These are phyloP conservation scores for Condylostylus longicornis DNA, from an alignment of 1,140 invertebrate genomes.

Conservation along the genomic window DNA sequence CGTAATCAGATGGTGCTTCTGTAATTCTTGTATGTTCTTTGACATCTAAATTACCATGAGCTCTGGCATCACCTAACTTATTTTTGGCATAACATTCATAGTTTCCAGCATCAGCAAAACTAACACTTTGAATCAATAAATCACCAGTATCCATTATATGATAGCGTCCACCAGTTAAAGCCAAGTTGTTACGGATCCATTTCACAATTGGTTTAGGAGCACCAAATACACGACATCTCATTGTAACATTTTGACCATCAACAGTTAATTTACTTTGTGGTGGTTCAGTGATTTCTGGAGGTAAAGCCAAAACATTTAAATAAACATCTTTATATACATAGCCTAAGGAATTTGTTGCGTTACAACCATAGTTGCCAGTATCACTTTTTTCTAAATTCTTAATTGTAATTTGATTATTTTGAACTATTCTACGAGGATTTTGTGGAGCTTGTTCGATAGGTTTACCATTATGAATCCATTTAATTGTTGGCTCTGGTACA, in stretches of 20 bases:
- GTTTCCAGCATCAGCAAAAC: conserved; percentile 68
- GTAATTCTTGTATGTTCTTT: conserved; percentile 77
- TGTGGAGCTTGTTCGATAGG: conserved; percentile 59
- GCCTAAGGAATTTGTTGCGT: conserved; percentile 93
- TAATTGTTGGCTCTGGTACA: conserved; percentile 74
- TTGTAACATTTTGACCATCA: conserved; percentile 62
- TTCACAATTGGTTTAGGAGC: conserved; percentile 89
- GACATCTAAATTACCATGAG: conserved; percentile 60
- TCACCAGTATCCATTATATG: conserved; percentile 59
- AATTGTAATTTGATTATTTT: conserved; percentile 63
- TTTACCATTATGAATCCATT: conserved; percentile 95
- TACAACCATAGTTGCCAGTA: conserved; percentile 96
- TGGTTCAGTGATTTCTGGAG: conserved; percentile 76
- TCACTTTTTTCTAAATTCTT: conserved; percentile 72
- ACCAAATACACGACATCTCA: conserved; percentile 88
- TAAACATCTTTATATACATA: conserved; percentile 98
- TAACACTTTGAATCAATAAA: conserved; percentile 67
- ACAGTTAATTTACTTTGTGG: conserved; percentile 67
- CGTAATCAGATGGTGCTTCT: conserved; percentile 74
- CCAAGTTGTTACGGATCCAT: conserved; percentile 71
- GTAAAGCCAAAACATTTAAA: conserved; percentile 85
- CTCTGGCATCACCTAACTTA: conserved; percentile 70
- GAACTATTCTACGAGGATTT: conserved; percentile 54
- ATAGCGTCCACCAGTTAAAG: conserved; percentile 73
- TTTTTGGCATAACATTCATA: conserved; percentile 89